phyloP scores from a whole-genome alignment of 2,888 invertebrate genomes.

The Thelaira solivaga region DNA sequence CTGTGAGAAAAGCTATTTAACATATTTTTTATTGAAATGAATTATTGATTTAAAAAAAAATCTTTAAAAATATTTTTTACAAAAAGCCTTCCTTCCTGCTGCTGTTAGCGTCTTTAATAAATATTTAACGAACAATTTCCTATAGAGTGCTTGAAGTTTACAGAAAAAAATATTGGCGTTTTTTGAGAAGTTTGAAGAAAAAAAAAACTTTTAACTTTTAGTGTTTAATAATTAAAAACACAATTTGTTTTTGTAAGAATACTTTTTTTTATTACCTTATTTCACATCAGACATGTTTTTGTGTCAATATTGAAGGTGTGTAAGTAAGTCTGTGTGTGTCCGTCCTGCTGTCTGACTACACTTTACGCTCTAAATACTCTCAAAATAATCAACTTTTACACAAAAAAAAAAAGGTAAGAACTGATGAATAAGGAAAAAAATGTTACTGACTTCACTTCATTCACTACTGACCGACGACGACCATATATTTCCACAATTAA shows the following conservation, averaged over 20 bases:
- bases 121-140: no score
- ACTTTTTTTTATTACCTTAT: not conserved
- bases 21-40: no score
- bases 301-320: slow-evolving; percentile 20
- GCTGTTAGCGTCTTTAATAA: no score
- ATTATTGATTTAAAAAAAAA: no score
- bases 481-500: slow-evolving; percentile 18
- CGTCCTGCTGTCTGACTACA: slow-evolving; percentile 53
- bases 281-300: slow-evolving; percentile 21
- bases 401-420: slow-evolving; percentile 59
- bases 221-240: slow-evolving; percentile 20
- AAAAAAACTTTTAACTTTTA: not conserved
- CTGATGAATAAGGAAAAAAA: slow-evolving; percentile 26
- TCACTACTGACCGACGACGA: no score
- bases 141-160: no score
- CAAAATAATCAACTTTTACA: slow-evolving; percentile 72
- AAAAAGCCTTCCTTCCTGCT: no score
- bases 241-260: not conserved
- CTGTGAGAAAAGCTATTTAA: no score
- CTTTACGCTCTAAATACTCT: slow-evolving; percentile 76
- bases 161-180: not conserved
- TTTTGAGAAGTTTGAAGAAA: not conserved
- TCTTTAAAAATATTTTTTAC: no score
- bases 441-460: slow-evolving; percentile 18
- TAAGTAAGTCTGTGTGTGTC: no score